A percentile compares a stretch with the other conserved stretches of the same genome.
These are phyloP conservation scores for Porites divaricata DNA, from an alignment of 92 coral and sea anemone species.

Conservation along the genomic window DNA sequence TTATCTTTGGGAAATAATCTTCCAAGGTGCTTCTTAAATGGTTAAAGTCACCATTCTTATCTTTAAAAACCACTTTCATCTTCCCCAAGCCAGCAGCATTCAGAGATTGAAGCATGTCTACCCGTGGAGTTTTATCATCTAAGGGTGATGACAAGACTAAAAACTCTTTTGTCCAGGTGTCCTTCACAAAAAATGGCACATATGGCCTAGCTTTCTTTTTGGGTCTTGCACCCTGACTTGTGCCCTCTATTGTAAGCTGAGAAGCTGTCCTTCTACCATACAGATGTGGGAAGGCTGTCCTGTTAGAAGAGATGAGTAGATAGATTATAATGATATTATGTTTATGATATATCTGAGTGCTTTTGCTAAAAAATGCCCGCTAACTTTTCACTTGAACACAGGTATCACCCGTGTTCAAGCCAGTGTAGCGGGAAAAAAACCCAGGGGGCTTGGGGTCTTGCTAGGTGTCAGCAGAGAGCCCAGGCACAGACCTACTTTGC, in stretches of 20 bases:
- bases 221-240: conserved; percentile 28
- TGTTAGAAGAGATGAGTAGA: too few species aligned
- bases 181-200: conserved; percentile 41
- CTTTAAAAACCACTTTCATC: conserved; percentile 26
- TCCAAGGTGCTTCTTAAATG: conserved; percentile 24
- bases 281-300: neutral
- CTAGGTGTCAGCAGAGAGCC: too few species aligned
- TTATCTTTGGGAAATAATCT: conserved; percentile 55
- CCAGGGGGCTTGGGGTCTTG: neutral
- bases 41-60: conserved; percentile 44
- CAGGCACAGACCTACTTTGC: neutral
- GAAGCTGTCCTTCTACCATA: neutral
- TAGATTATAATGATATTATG: too few species aligned
- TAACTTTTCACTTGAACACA: too few species aligned
- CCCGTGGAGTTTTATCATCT: conserved; percentile 50
- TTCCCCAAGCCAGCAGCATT: conserved; percentile 46
- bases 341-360: too few species aligned
- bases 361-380: too few species aligned
- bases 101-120: conserved; percentile 20
- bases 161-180: conserved; percentile 66
- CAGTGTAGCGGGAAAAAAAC: too few species aligned
- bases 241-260: neutral
- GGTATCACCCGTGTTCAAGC: too few species aligned
- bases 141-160: conserved; percentile 36
- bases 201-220: conserved; percentile 33